Base-by-base conservation (phyloP, 2,797 vertebrate genomes). In the Anguilla obscura region DNA sequence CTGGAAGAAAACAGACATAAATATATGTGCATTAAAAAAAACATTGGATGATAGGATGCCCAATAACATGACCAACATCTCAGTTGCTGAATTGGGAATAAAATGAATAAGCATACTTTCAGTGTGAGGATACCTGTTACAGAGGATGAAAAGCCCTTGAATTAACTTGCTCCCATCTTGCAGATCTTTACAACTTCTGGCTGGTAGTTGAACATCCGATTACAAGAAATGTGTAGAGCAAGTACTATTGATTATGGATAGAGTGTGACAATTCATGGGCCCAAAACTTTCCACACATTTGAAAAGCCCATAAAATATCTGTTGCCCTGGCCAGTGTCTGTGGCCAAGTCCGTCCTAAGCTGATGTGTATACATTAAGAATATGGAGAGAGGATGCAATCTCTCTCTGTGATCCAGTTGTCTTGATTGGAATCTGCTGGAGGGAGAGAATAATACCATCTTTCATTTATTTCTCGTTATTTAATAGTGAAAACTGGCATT, bases 341-440 rank as follows among this genome's bases (percentile, higher is more conserved):
- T 12, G 36, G 74, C 18, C 30, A 76, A 36, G 36, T 33, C 14
- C 0, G 33, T 18, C 16, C 10, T 16, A 36, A 14, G 33, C 33
- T 30, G 10, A 33, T 27, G 27, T 30, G 69, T 27, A 30, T 71
- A 71, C 63, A 71, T 30, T 3, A 33, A 71, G 69, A 71, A 30
- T 21, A 40, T 4, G 74, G 18, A 40, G 27, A 74, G 69, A 74
- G 30, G 74, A 76, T 21, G 16, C 33, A 27, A 10, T 30, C 30
- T 71, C 69, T 71, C 69, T 71, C 69, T 33, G 8, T 71, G 69
- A 71, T 30, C 69, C 69, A 30, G 69, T n/a, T 71, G 69, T n/a
- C 69, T 71, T 71, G 69, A 71, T 33, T 71, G n/a, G 69, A 33
- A 27, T 33, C 69, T 27, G 69, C n/a, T 8, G 27, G 69, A 71